Percentiles rank a stretch among this genome's conserved stretches.
Conservation (phyloP, 53 echinoderm and acorn worm species). For the Mesocentrotus franciscanus region DNA sequence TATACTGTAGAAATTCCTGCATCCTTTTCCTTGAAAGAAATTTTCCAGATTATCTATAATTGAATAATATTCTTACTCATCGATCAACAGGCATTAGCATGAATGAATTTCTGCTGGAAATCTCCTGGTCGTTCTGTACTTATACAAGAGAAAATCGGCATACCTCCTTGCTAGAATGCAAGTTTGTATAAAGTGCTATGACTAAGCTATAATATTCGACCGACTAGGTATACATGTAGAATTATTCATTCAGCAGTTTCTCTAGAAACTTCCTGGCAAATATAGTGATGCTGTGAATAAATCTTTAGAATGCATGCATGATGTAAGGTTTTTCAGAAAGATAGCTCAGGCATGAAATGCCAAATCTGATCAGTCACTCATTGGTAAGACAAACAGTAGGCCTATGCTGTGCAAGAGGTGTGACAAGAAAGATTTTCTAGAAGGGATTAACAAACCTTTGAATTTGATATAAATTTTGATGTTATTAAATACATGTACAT, state of each 20-base stretch:
- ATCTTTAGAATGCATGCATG: background rate
- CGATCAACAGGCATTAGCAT: background rate
- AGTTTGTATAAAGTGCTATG: background rate
- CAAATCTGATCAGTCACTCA: background rate
- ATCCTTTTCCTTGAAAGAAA: background rate
- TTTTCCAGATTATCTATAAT: background rate
- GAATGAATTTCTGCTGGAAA: background rate
- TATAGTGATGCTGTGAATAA: background rate
- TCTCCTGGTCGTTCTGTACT: background rate
- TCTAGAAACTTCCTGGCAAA: background rate
- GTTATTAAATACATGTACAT: too few relatives aligned
- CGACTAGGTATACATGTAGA: background rate
- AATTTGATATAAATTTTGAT: too few relatives aligned
- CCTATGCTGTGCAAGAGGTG: too few relatives aligned
- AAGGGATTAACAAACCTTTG: too few relatives aligned
- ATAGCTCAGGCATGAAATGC: background rate
- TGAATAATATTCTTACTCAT: background rate
- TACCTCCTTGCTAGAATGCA: background rate
- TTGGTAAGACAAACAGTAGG: background rate
- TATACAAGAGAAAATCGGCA: background rate
- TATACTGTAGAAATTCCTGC: background rate
- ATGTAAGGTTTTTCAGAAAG: background rate
- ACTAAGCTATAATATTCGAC: background rate
- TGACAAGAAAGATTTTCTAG: too few relatives aligned
- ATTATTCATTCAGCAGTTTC: background rate